These are phyloP conservation scores for Myotis planiceps DNA, from an alignment of 2,797 vertebrate genomes.

Conservation along the genomic window DNA sequence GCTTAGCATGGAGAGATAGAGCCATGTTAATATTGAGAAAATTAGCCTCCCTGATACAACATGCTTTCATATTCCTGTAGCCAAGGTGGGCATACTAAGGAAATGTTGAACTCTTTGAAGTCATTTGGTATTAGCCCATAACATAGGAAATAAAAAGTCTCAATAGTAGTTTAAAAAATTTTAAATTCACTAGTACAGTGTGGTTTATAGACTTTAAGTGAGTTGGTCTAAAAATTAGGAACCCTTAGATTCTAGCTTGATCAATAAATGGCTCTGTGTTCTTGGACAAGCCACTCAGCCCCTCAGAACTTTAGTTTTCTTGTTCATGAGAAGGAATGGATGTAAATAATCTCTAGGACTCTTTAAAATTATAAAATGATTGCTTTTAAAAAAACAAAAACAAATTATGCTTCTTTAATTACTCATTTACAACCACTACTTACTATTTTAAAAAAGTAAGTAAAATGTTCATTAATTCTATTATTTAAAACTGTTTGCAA, in stretches of 20 bases:
- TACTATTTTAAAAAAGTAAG: neutral
- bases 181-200: neutral
- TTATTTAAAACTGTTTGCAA: neutral
- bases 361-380: slow-evolving; percentile 3
- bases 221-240: slow-evolving; percentile 7
- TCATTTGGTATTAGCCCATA: neutral
- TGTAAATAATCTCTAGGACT: slow-evolving; percentile 1
- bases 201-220: neutral
- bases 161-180: neutral
- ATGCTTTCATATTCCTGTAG: neutral
- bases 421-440: neutral
- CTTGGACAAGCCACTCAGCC: neutral
- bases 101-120: neutral
- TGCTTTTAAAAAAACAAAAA: neutral
- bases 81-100: neutral
- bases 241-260: neutral
- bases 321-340: neutral
- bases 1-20: neutral
- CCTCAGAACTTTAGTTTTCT: neutral
- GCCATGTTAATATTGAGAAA: neutral
- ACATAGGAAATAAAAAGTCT: neutral
- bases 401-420: neutral
- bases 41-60: neutral
- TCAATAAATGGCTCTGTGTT: neutral
- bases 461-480: neutral